Conservation (phyloP, 2,113 vertebrate genomes). For the Muntiacus reevesi region DNA sequence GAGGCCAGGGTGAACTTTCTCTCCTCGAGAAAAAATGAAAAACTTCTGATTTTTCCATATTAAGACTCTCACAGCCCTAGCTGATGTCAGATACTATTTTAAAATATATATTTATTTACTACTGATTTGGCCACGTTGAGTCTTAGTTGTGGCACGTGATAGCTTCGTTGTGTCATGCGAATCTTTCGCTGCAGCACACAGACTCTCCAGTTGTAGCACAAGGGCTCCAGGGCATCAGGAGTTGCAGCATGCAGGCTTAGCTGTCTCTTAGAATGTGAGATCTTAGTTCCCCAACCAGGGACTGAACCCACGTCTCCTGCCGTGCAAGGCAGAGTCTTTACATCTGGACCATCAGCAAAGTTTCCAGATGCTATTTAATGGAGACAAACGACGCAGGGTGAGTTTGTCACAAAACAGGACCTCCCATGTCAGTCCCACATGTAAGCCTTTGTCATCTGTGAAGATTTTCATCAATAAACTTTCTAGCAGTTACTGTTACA, state of each 20-base stretch:
- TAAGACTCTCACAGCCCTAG: neutral
- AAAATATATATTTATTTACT: neutral
- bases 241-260: neutral
- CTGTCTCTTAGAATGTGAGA: neutral
- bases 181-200: accelerated
- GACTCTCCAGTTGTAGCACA: neutral
- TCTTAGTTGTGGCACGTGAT: neutral
- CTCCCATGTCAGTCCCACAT: neutral
- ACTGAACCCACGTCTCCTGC: neutral
- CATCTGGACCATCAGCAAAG: neutral
- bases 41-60: neutral
- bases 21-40: neutral
- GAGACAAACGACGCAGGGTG: slow-evolving; percentile 14
- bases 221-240: neutral
- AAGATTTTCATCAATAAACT: slow-evolving; percentile 38
- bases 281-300: neutral
- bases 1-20: neutral
- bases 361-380: neutral
- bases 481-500: neutral
- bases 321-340: neutral
- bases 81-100: neutral
- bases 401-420: neutral
- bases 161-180: neutral
- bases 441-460: neutral
- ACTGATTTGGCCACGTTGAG: neutral